Evolutionary conservation across 2,888 invertebrate genomes (phyloP).

Genomic region (Geotrupes spiniger): DNA sequence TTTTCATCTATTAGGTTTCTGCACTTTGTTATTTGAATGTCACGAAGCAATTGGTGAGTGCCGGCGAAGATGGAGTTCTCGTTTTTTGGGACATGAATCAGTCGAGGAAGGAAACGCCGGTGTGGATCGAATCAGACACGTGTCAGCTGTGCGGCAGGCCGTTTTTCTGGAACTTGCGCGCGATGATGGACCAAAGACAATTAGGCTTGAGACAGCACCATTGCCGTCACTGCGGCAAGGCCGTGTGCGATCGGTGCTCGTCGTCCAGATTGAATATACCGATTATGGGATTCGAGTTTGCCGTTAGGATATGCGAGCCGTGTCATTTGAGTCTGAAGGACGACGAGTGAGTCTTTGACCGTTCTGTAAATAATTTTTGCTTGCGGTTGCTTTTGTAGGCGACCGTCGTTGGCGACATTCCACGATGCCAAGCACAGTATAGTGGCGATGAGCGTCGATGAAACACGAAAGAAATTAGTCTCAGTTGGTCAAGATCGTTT

Average conservation of each 20-base stretch:
- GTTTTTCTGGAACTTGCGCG: conserved; percentile 98
- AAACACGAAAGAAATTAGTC: conserved; percentile 79
- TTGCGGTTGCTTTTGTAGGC: conserved; percentile 56
- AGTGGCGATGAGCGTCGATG: conserved; percentile 84
- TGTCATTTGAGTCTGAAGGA: conserved; percentile 82
- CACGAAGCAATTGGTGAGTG: conserved; percentile 80
- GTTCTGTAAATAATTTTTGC: neutral
- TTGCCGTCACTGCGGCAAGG: conserved; percentile 92
- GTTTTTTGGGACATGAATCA: conserved; percentile 95
- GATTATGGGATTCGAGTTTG: conserved; percentile 96
- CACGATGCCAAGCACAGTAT: conserved; percentile 94
- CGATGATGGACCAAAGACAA: conserved; percentile 97
- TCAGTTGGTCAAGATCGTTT: conserved; percentile 94
- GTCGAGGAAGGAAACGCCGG: conserved; percentile 86
- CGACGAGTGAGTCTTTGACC: conserved; percentile 69
- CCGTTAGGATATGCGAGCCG: conserved; percentile 91
- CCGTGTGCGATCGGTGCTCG: conserved; percentile 92
- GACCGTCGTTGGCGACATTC: conserved; percentile 89
- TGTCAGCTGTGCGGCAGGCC: conserved; percentile 94
- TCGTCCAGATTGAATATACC: conserved; percentile 86
- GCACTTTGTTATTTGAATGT: conserved; percentile 80
- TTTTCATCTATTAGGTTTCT: conserved; percentile 66
- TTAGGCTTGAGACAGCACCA: conserved; percentile 89
- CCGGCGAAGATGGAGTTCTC: conserved; percentile 87
- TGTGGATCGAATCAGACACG: conserved; percentile 91